Evolutionary conservation across 2,888 invertebrate genomes (phyloP).

Genomic region (Aelia acuminata): DNA sequence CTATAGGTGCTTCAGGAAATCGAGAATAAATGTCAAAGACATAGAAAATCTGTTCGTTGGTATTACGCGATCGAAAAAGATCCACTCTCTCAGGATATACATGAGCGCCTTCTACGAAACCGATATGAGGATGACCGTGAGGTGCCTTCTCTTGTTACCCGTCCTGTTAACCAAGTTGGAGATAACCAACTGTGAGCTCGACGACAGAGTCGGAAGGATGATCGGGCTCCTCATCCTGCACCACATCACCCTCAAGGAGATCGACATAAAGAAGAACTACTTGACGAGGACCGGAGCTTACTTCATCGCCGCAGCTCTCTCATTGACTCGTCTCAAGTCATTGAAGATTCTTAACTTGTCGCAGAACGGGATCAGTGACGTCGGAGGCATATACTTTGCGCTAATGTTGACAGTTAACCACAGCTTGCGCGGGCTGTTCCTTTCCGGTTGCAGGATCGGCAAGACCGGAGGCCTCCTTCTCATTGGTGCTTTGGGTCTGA

Average conservation of each 20-base stretch:
- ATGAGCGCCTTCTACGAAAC: slow-evolving; percentile 35
- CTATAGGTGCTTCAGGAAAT: slow-evolving; percentile 20
- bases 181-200: slow-evolving; percentile 16
- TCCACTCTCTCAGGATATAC: neutral
- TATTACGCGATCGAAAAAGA: neutral
- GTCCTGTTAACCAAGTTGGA: slow-evolving; percentile 23
- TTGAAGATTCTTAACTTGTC: slow-evolving; percentile 5
- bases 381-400: neutral
- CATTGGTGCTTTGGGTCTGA: neutral
- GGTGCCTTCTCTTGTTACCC: neutral
- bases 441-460: neutral
- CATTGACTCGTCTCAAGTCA: neutral
- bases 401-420: slow-evolving; percentile 3
- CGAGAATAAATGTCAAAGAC: slow-evolving; percentile 32
- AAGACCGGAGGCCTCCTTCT: neutral
- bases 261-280: slow-evolving; percentile 8
- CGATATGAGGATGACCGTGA: slow-evolving; percentile 4
- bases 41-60: neutral
- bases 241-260: neutral
- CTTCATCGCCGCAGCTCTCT: neutral
- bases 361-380: neutral
- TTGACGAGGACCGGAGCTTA: neutral
- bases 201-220: slow-evolving; percentile 20
- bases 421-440: neutral
- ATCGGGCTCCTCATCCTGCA: neutral